Conservation (phyloP, 2,888 invertebrate genomes). For the Deilephila porcellus region DNA sequence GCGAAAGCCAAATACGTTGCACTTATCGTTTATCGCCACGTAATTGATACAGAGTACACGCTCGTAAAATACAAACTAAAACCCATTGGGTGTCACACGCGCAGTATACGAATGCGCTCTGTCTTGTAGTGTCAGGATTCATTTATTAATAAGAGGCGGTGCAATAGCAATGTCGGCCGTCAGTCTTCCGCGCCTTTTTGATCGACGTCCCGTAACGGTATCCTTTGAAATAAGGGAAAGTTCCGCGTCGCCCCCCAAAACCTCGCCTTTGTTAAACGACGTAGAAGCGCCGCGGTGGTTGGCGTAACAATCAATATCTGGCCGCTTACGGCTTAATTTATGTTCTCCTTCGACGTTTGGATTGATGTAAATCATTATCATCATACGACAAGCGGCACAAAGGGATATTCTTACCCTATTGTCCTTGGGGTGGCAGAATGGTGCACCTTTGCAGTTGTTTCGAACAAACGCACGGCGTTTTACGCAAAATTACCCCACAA, state of each 20-base stretch:
- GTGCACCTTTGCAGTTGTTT: constrained; percentile 61
- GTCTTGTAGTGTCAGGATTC: constrained; percentile 67
- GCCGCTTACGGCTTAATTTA: constrained; percentile 60
- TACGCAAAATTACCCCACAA: constrained; percentile 76
- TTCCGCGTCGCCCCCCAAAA: constrained; percentile 48
- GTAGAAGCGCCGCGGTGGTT: constrained; percentile 52
- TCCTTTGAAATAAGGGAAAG: constrained; percentile 57
- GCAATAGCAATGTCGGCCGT: constrained; percentile 57
- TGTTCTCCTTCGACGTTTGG: constrained; percentile 52
- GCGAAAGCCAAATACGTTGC: constrained; percentile 71
- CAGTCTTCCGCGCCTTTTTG: constrained; percentile 52
- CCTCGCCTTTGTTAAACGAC: constrained; percentile 56
- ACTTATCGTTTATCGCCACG: constrained; percentile 78
- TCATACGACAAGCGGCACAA: constrained; percentile 61
- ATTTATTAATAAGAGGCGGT: constrained; percentile 67
- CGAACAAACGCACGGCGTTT: constrained; percentile 61
- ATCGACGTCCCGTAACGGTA: constrained; percentile 55
- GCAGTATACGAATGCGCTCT: constrained; percentile 63
- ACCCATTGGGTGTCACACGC: constrained; percentile 54
- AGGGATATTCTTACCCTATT: constrained; percentile 70
- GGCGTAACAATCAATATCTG: constrained; percentile 50
- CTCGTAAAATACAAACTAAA: constrained; percentile 74
- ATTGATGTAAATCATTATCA: constrained; percentile 73
- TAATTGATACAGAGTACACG: constrained; percentile 74
- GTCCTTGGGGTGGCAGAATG: constrained; percentile 54